Base-by-base conservation (phyloP, 1,140 invertebrate species). In the Sarcophaga peregrina region DNA sequence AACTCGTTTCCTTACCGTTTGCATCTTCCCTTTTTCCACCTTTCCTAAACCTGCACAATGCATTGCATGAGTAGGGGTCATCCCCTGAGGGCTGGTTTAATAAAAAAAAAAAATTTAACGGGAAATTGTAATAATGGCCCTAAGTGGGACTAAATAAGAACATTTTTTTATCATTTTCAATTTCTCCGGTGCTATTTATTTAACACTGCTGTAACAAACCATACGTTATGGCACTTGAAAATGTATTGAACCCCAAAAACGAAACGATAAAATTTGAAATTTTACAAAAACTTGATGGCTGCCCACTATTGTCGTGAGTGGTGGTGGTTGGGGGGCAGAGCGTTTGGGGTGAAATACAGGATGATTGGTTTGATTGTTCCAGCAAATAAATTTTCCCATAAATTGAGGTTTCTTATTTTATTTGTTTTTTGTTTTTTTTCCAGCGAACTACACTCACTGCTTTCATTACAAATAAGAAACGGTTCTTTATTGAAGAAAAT, bases 351-450 rank as follows among this genome's bases (percentile, higher is more conserved):
- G 25, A 37, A 37, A 2, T 37, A 37, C 25, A 37, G 4, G 17
- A 10, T 68, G 62, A 25, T 68, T 68, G n/a, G 62, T 9, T 68
- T 68, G 17, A n/a, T 68, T 58, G 62, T 8, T 68, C 10, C 54
- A 58, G 54, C 15, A 68, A 68, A 68, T 20, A n/a, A 68, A 5
- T 9, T 68, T 25, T 68, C 17, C 5, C 17, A 68, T 68, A 20
- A 68, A 68, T 68, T 25, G n/a, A 20, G 7, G 15, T 1, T 25
- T 68, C 4, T 37, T 37, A 2, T 68, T 68, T 68, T n/a, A 20
- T 68, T 68, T 68, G 5, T 68, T 68, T 68, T 68, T 68, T 68
- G 8, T 68, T 68, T 20, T n/a, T 58, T 58, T 58, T 37, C 25
- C 25, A 37, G 25, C 25, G 25, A 37, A 37, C 4, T 37, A 4